Conservation (phyloP, 2,888 invertebrate genomes). For the Geophilus truncorum region DNA sequence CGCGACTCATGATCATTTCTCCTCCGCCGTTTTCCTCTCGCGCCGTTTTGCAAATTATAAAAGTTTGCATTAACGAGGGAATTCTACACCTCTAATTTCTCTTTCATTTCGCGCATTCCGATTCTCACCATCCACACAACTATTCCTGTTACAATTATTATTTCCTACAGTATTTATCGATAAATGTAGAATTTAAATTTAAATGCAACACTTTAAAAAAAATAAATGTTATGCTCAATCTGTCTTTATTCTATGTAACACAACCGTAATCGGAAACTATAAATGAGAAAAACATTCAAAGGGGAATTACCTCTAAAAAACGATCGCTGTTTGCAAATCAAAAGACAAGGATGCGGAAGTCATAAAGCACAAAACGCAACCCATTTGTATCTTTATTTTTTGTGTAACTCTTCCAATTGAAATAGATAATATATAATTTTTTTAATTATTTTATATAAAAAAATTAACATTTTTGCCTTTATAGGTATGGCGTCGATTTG, state of each 20-base stretch:
- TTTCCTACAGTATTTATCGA: too few species aligned
- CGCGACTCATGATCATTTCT: conserved; percentile 15
- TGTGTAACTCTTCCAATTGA: too few species aligned
- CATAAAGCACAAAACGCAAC: not conserved
- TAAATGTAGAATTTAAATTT: too few species aligned
- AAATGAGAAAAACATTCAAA: not conserved
- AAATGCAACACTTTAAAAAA: not conserved
- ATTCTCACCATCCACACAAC: not conserved
- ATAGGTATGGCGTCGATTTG: conserved; percentile 88
- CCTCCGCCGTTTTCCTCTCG: not conserved
- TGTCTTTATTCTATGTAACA: not conserved
- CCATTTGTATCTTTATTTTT: not conserved
- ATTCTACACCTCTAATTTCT: not conserved
- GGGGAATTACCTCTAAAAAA: not conserved
- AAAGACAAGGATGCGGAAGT: not conserved
- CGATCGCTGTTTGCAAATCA: not conserved
- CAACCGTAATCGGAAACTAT: not conserved
- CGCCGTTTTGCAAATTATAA: not conserved
- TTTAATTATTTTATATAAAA: too few species aligned
- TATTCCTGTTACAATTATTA: not conserved
- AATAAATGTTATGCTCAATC: not conserved
- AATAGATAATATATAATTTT: too few species aligned
- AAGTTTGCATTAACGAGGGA: not conserved
- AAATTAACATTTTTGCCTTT: conserved; percentile 45
- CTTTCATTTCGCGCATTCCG: not conserved